Evolutionary conservation across 2,797 vertebrate genomes (phyloP).

Genomic region (Oreochromis grahami): DNA sequence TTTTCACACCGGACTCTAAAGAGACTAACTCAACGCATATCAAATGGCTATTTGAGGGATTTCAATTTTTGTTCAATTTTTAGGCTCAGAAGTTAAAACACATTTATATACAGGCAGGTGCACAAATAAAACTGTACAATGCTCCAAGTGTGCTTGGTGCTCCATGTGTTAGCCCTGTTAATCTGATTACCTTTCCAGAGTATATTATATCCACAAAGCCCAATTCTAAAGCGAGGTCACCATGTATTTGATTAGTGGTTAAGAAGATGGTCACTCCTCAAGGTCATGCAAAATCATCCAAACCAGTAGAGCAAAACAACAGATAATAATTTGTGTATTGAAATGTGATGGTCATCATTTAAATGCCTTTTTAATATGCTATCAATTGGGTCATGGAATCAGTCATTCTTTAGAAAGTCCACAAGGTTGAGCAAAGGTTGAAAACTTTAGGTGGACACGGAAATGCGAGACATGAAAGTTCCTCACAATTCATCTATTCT

Average conservation of each 20-base stretch:
- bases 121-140: not conserved
- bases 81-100: not conserved
- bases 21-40: not conserved
- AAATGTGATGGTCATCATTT: not conserved
- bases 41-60: not conserved
- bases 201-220: not conserved
- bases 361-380: not conserved
- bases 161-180: not conserved
- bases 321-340: constrained; percentile 13
- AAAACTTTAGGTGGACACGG: not conserved
- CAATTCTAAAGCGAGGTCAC: not conserved
- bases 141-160: not conserved
- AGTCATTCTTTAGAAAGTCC: not conserved
- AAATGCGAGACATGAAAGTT: not conserved
- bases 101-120: not conserved
- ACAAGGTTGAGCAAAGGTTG: not conserved
- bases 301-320: not conserved
- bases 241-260: not conserved
- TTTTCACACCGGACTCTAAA: not conserved
- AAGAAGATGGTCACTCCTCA: not conserved
- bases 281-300: constrained; percentile 11
- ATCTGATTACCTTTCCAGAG: not conserved
- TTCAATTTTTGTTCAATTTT: not conserved
- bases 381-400: not conserved
- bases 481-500: not conserved